phyloP scores from a whole-genome alignment of 2,113 vertebrate genomes.

The Lycocorax pyrrhopterus region DNA sequence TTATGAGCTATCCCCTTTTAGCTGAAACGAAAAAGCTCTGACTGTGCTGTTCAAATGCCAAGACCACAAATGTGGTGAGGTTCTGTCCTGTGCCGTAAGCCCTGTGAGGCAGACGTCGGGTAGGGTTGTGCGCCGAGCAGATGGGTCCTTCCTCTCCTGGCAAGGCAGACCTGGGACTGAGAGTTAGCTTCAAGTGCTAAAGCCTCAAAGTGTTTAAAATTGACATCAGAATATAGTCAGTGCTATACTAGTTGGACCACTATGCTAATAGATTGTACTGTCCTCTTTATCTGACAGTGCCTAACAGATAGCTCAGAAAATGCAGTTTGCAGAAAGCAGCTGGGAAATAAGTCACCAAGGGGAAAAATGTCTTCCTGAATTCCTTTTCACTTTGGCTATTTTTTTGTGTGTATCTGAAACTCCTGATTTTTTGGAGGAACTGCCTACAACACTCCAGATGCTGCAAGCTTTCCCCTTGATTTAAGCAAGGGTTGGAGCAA shows the following conservation, averaged over 20 bases:
- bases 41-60: not conserved
- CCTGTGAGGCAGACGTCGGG: not conserved
- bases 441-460: not conserved
- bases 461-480: not conserved
- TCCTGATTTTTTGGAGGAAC: not conserved
- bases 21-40: not conserved
- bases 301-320: not conserved
- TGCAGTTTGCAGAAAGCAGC: not conserved
- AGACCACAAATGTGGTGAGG: not conserved
- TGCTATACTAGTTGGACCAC: not conserved
- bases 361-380: not conserved
- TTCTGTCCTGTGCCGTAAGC: not conserved
- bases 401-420: not conserved
- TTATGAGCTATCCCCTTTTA: not conserved
- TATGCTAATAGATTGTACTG: not conserved
- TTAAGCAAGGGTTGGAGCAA: not conserved
- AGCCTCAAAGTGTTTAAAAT: not conserved
- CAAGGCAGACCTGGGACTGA: not conserved
- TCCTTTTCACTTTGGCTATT: not conserved
- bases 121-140: not conserved
- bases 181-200: not conserved
- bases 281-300: not conserved
- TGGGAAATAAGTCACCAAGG: not conserved
- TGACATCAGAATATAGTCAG: not conserved
- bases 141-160: not conserved